Base-by-base conservation (phyloP, 2,888 invertebrate species). In the Prosapia bicincta region DNA sequence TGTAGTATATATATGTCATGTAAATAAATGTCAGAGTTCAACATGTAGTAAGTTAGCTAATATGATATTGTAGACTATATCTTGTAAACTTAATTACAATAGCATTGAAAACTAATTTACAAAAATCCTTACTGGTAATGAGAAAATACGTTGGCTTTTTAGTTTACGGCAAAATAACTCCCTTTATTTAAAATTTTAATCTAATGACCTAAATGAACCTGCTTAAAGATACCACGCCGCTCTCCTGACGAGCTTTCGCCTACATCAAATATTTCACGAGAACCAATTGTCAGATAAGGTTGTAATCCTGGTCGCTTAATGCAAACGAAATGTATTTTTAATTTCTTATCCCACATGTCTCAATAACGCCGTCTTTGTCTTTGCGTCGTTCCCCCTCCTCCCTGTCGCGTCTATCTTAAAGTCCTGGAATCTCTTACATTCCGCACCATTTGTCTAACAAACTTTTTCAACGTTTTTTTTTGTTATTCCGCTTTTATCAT, bases 361-460 rank as follows among this genome's bases (percentile, higher is more conserved):
- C 67, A 54, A 68, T 43, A 74, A 32, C 71, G 71, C 71, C 66
- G 71, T 69, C 75, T 75, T 75, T 77, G 75, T 72, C 54, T 66
- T 26, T 68, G 76, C 74, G 72, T 74, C 76, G 71, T 75, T 76
- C 38, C 73, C 30, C 66, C 66, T 23, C 10, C 24, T 28, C 23
- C 28, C 25, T 66, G 1, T 23, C 71, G 26, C 71, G 15, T 65
- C 26, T 28, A 69, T 30, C 69, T 69, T 28, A 43, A 43, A n/a
- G 30, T 66, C 26, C 66, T 30, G 66, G 71, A 77, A 78, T 78
- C 79, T 78, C 77, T 77, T 76, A 74, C 78, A 78, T 79, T 79
- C 78, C 79, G 73, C 79, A 66, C 79, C 79, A 79, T 79, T 79
- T 79, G 78, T 79, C 79, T 78, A 79, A 78, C 79, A 77, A 79